Percentiles rank a stretch among this genome's conserved stretches.
Conservation (phyloP, 2,888 invertebrate genomes). For the Rhynchonema sp. region DNA sequence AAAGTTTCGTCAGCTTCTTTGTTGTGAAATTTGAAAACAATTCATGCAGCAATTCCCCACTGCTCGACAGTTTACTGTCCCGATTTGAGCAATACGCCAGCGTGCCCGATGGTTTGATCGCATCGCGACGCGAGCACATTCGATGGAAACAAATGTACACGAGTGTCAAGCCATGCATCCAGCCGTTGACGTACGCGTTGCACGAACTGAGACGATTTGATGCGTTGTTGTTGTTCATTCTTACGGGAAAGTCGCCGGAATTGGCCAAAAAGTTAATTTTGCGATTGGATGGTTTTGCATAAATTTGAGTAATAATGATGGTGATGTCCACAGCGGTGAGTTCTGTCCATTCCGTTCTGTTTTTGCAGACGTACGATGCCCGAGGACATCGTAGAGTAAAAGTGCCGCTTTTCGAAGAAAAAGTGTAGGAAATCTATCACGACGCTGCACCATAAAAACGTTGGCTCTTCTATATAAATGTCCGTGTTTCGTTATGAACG, state of each 20-base stretch:
- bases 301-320: background rate
- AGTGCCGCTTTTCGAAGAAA: no score
- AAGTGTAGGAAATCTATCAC: no score
- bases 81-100: background rate
- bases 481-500: no score
- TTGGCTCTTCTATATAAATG: no score
- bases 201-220: background rate
- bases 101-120: background rate
- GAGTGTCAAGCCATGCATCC: background rate
- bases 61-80: background rate
- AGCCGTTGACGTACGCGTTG: background rate
- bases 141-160: background rate
- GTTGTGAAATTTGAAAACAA: no score
- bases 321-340: no score
- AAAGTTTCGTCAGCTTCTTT: no score
- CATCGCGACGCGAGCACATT: background rate
- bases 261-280: background rate
- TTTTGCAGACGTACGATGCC: background rate
- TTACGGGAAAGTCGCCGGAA: background rate
- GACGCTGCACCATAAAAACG: no score
- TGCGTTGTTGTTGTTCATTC: background rate
- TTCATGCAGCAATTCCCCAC: no score
- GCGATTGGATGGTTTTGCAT: no score
- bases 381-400: no score
- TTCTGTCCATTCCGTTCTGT: background rate